Percentiles rank a stretch among this genome's conserved stretches.
Conservation (phyloP, 1,140 invertebrate genomes). For the Heliothis virescens region DNA sequence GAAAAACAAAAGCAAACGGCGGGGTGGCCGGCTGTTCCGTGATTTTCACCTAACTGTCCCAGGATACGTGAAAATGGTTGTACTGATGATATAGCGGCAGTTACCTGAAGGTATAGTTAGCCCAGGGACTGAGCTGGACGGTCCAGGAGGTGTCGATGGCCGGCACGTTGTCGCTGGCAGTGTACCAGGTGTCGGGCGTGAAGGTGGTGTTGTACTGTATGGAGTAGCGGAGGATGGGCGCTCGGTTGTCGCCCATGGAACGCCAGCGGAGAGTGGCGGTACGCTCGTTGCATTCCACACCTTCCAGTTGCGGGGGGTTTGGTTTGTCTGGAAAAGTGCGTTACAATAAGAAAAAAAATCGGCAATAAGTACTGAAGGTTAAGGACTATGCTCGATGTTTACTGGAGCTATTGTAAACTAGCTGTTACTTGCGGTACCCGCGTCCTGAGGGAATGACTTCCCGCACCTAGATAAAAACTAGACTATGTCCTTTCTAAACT, state of each 20-base stretch:
- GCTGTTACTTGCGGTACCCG: too few species aligned
- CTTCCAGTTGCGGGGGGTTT: slow-evolving; percentile 92
- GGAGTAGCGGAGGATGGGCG: slow-evolving; percentile 96
- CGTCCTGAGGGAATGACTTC: too few species aligned
- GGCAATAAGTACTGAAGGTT: too few species aligned
- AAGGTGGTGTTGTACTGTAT: slow-evolving; percentile 98
- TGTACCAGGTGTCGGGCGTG: slow-evolving; percentile 96
- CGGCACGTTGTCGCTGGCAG: slow-evolving; percentile 91
- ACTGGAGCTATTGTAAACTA: too few species aligned
- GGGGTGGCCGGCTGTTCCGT: too few species aligned
- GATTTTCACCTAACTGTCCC: too few species aligned
- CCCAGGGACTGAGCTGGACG: slow-evolving; percentile 94
- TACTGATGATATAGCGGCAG: background rate
- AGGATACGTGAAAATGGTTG: too few species aligned
- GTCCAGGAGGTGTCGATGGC: slow-evolving; percentile 92
- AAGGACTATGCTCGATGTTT: too few species aligned
- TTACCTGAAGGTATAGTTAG: slow-evolving; percentile 97
- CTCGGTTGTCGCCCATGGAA: slow-evolving; percentile 96
- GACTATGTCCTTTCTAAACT: too few species aligned
- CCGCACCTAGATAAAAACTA: too few species aligned
- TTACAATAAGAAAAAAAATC: background rate
- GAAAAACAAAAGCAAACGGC: too few species aligned
- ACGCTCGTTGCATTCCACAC: slow-evolving; percentile 89
- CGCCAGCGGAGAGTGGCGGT: slow-evolving; percentile 94
- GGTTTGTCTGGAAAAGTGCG: slow-evolving; percentile 91